These are phyloP conservation scores for Pao palembangensis DNA, from an alignment of 2,113 vertebrate genomes.

Conservation along the genomic window DNA sequence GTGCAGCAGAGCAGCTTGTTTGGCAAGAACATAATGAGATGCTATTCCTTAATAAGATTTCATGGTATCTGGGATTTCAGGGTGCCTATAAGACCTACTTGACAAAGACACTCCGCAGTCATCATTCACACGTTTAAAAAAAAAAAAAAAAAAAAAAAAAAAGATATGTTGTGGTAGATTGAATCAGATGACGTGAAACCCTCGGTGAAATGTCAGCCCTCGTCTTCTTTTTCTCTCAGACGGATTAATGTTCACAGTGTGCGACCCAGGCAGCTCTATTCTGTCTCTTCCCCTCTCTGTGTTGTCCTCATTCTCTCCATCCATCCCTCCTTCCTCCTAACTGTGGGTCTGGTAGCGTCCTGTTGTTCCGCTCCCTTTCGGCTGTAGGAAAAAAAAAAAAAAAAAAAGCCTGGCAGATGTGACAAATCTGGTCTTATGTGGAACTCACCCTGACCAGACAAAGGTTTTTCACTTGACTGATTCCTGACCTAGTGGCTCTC, in stretches of 20 bases:
- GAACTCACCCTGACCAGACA: constrained; percentile 66
- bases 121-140: constrained; percentile 3
- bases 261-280: constrained; percentile 41
- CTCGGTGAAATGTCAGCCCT: constrained; percentile 30
- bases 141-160: neutral
- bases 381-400: neutral
- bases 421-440: constrained; percentile 70
- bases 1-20: constrained; percentile 46
- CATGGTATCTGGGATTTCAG: constrained; percentile 53
- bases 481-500: constrained; percentile 67
- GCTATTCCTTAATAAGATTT: constrained; percentile 68
- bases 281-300: constrained; percentile 8
- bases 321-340: constrained; percentile 26
- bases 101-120: constrained; percentile 43
- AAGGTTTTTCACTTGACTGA: constrained; percentile 75
- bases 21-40: constrained; percentile 66
- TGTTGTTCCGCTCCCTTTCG: constrained; percentile 68
- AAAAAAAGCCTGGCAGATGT: constrained; percentile 67
- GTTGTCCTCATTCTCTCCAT: constrained; percentile 15
- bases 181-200: constrained; percentile 38
- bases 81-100: constrained; percentile 40
- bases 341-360: constrained; percentile 56
- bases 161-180: constrained; percentile 38
- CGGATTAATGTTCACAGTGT: constrained; percentile 34
- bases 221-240: constrained; percentile 6